A percentile compares a stretch with the other conserved stretches of the same genome.
These are phyloP conservation scores for Gracilinanus agilis DNA, from an alignment of 2,113 vertebrate species.

Conservation along the genomic window DNA sequence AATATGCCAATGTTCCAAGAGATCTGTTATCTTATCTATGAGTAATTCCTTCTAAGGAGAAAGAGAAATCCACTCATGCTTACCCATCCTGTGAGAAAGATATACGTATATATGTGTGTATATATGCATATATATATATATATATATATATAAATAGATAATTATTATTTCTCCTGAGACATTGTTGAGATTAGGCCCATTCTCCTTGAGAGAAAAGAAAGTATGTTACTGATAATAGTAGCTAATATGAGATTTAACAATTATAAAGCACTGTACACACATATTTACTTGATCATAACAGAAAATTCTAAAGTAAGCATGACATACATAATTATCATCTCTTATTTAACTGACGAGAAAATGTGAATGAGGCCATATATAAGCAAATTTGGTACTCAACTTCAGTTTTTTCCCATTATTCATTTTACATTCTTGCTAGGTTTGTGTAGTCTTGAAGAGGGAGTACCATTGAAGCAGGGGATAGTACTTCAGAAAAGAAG, in stretches of 20 bases:
- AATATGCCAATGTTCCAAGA: neutral
- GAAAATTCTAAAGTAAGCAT: neutral
- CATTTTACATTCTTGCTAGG: neutral
- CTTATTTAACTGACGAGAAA: neutral
- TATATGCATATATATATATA: too few species aligned
- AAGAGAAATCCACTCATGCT: neutral
- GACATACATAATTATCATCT: neutral
- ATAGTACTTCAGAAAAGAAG: neutral
- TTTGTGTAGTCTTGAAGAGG: neutral
- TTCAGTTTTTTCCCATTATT: neutral
- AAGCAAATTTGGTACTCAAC: neutral
- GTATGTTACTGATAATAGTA: neutral
- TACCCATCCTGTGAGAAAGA: neutral
- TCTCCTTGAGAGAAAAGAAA: neutral
- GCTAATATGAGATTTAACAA: neutral
- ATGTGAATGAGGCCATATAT: neutral
- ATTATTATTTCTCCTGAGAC: neutral
- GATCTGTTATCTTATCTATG: neutral
- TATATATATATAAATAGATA: too few species aligned
- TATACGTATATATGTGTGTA: too few species aligned
- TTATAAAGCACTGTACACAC: neutral
- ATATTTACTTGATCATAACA: neutral
- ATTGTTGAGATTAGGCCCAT: neutral
- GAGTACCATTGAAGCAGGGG: neutral
- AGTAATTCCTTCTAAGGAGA: neutral